Evolutionary conservation across 1,140 invertebrate species (phyloP).

Genomic region (Apis laboriosa): DNA sequence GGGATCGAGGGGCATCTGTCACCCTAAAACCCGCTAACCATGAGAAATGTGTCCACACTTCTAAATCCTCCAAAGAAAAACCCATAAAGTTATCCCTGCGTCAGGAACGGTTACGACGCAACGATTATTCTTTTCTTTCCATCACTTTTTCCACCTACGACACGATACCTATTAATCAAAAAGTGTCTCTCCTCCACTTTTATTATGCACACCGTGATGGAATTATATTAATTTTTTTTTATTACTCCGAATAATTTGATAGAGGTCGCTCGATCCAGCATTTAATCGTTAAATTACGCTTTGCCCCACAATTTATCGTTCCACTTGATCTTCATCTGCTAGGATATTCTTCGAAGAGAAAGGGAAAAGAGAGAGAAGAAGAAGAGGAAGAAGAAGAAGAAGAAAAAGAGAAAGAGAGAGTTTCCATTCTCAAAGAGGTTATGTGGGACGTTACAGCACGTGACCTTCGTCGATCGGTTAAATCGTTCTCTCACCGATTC

Average conservation of each 20-base stretch:
- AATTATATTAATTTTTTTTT: slow-evolving; percentile 7
- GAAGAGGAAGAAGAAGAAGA: not conserved
- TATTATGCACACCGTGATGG: not conserved
- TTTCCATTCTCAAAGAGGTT: slow-evolving; percentile 34
- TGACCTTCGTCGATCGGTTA: slow-evolving; percentile 31
- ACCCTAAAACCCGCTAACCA: not conserved
- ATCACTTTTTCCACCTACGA: not conserved
- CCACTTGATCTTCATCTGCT: slow-evolving; percentile 35
- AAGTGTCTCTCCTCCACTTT: not conserved
- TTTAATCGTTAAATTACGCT: slow-evolving; percentile 47
- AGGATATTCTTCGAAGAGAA: slow-evolving; percentile 32
- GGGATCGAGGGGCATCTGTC: not conserved
- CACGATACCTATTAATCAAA: no score
- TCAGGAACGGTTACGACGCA: not conserved
- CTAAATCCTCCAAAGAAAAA: not conserved
- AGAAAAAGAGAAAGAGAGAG: slow-evolving; percentile 10
- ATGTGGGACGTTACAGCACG: slow-evolving; percentile 43
- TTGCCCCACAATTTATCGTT: slow-evolving; percentile 52
- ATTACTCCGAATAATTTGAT: slow-evolving; percentile 47
- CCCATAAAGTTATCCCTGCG: not conserved
- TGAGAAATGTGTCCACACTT: not conserved
- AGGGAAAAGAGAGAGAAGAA: not conserved
- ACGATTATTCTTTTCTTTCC: not conserved
- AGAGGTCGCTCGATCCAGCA: slow-evolving; percentile 25
- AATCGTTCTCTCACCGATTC: slow-evolving; percentile 32